Percentiles rank a stretch among this genome's conserved stretches.
Evolutionary conservation across 2,888 invertebrate genomes (phyloP).

Genomic region (Graphium colonna): DNA sequence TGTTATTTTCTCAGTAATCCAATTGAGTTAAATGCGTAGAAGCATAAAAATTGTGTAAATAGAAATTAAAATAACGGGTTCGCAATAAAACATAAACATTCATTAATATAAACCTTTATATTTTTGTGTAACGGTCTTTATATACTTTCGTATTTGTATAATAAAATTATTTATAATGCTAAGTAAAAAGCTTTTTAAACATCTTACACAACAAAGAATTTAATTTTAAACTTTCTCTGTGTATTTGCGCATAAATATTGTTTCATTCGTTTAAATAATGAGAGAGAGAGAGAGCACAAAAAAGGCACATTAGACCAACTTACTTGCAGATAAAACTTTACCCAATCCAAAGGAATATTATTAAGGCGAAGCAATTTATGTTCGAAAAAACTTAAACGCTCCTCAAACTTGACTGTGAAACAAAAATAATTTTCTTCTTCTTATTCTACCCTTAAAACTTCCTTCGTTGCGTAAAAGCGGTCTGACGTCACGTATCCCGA

Average conservation of each 20-base stretch:
- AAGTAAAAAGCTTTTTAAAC: neutral
- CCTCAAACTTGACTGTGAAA: conserved; percentile 9
- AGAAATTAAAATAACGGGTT: too few relatives aligned
- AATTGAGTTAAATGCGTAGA: too few relatives aligned
- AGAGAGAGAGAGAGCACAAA: neutral
- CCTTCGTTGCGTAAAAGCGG: conserved; percentile 14
- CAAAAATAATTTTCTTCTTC: conserved; percentile 18
- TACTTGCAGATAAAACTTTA: conserved; percentile 5
- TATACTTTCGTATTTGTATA: too few relatives aligned
- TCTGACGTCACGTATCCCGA: conserved; percentile 7
- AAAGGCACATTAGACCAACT: neutral
- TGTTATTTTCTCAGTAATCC: too few relatives aligned
- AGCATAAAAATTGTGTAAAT: too few relatives aligned
- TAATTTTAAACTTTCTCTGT: neutral
- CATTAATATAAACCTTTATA: too few relatives aligned
- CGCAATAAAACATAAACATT: too few relatives aligned
- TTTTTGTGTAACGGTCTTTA: too few relatives aligned
- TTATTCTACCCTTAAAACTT: conserved; percentile 12
- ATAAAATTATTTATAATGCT: too few relatives aligned
- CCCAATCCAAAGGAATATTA: conserved; percentile 5
- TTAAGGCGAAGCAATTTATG: conserved; percentile 6
- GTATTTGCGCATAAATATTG: neutral
- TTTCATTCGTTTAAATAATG: neutral
- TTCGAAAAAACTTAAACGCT: conserved; percentile 10
- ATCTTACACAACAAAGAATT: neutral